phyloP scores from a whole-genome alignment of 2,113 vertebrate genomes.

The Eonycteris spelaea region DNA sequence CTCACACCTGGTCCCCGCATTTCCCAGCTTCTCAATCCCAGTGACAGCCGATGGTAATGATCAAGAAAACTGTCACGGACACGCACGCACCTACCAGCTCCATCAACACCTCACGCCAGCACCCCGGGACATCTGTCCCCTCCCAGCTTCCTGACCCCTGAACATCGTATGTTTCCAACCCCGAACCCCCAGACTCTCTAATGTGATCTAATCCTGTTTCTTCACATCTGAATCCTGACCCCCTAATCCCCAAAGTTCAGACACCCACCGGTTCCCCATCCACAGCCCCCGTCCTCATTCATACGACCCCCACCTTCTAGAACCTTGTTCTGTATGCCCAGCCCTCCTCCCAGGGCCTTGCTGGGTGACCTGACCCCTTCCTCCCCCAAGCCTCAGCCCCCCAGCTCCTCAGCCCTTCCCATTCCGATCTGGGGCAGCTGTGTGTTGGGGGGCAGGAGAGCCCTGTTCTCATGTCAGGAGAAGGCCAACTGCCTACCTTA shows the following conservation, averaged over 20 bases:
- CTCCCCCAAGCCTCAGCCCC: too few relatives aligned
- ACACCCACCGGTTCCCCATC: background rate
- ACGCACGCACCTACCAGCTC: background rate
- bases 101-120: background rate
- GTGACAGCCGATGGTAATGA: background rate
- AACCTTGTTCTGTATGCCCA: background rate
- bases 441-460: background rate
- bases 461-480: background rate
- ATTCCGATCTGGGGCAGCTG: background rate
- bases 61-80: background rate
- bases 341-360: background rate
- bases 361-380: background rate
- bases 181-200: background rate
- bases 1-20: background rate
- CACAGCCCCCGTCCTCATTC: background rate
- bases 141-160: background rate
- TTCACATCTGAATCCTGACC: fast-evolving
- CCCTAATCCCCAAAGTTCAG: background rate
- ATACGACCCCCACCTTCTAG: fast-evolving
- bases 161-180: background rate
- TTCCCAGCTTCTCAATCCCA: background rate
- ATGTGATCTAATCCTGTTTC: background rate
- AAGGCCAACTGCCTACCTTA: background rate
- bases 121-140: background rate
- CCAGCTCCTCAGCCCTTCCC: fast-evolving